Conservation (phyloP, 2,113 vertebrate species). For the Corapipo altera region DNA sequence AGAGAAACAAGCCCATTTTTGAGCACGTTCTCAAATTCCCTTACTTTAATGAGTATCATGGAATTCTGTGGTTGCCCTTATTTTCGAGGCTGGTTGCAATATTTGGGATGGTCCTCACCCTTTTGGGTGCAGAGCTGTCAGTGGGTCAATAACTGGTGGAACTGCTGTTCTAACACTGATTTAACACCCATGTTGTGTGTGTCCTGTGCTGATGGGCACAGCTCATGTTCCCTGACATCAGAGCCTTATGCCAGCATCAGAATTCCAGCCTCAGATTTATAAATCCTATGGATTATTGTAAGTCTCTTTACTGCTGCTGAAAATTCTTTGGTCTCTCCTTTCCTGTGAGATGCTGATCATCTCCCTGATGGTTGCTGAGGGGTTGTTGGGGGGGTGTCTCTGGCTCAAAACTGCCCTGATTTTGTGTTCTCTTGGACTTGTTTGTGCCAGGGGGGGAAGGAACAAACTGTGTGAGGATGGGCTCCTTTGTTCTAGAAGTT, state of each 20-base stretch:
- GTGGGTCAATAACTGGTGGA: not conserved
- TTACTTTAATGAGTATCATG: not conserved
- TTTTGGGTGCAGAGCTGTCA: not conserved
- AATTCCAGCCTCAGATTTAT: slow-evolving; percentile 46
- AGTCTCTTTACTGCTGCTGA: slow-evolving; percentile 35
- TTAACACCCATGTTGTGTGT: rapidly evolving
- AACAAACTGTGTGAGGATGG: not conserved
- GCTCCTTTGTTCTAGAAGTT: not conserved
- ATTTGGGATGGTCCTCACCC: not conserved
- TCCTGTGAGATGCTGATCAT: not conserved
- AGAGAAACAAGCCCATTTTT: not conserved
- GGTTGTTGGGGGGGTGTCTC: not conserved
- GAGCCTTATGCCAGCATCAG: not conserved
- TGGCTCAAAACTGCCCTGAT: not conserved
- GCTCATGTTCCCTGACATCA: not conserved
- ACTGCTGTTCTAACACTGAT: not conserved
- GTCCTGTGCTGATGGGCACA: not conserved
- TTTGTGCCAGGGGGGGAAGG: not conserved
- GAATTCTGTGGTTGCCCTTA: not conserved
- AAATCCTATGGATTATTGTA: slow-evolving; percentile 68
- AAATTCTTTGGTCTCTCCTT: not conserved
- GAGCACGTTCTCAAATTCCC: not conserved
- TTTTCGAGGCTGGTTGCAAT: slow-evolving; percentile 5
- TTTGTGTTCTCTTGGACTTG: not conserved
- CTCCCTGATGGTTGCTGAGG: not conserved